These are phyloP conservation scores for Syngnathoides biaculeatus DNA, from an alignment of 2,113 vertebrate species.

Conservation along the genomic window DNA sequence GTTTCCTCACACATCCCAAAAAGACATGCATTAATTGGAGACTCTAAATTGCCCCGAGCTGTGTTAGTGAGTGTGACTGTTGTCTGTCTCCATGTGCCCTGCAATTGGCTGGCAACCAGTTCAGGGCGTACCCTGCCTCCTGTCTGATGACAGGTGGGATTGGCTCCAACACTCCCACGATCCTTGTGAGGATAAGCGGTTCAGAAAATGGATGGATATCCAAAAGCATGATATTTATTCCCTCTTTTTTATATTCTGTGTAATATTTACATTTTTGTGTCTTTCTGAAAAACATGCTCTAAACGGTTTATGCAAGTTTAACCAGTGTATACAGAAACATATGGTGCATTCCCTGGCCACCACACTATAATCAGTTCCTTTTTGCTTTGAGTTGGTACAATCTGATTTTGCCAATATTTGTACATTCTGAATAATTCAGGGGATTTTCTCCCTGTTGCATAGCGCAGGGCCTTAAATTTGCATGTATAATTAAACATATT, in stretches of 20 bases:
- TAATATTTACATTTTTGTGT: background rate
- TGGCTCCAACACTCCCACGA: no score
- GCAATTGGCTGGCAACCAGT: no score
- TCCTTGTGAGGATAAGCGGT: no score
- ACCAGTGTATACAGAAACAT: constrained; percentile 39
- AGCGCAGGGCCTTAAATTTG: constrained; percentile 43
- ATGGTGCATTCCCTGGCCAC: constrained; percentile 33
- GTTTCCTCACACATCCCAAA: no score
- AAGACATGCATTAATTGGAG: no score
- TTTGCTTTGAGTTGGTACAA: constrained; percentile 48
- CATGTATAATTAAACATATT: constrained; percentile 62
- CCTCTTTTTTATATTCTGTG: background rate
- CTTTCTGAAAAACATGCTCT: background rate
- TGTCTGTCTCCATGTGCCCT: no score
- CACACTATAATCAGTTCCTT: constrained; percentile 41
- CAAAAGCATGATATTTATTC: background rate
- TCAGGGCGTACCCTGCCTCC: no score
- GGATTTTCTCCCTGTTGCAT: constrained; percentile 29
- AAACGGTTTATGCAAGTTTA: constrained; percentile 20
- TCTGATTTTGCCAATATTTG: constrained; percentile 55
- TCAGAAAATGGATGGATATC: no score
- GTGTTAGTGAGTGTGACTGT: no score
- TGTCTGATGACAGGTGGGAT: no score
- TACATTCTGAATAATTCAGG: constrained; percentile 47
- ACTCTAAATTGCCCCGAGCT: no score